Base-by-base conservation (phyloP, 2,888 invertebrate genomes). In the Orthosia incerta region DNA sequence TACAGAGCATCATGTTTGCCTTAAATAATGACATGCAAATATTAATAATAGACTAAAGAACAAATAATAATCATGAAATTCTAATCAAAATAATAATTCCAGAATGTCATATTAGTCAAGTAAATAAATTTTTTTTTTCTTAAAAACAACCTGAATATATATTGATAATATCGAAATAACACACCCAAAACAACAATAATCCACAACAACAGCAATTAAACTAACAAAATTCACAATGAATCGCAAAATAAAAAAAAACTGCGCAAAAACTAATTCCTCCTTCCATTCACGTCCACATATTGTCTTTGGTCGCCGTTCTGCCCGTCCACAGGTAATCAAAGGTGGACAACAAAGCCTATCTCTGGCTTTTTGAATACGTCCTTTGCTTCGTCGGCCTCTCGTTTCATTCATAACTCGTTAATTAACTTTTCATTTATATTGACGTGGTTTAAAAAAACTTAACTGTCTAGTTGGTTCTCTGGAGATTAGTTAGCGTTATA, bases 371-470 rank as follows among this genome's bases (percentile, higher is more conserved):
- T 93, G 93, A 93, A 85, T 88, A 89, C 90, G 91, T 91, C 92
- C 93, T 93, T 92, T 93, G 91, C 89, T 86, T 86, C 78, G 74
- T 69, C 83, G 67, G 82, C 82, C 86, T 89, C 89, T 90, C 92
- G 93, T 93, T 91, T 89, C 85, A 84, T 92, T 92, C 92, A 92
- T 93, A 91, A 91, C 91, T 90, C 92, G 83, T 92, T 95, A 95
- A 96, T 95, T 95, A 95, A 90, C 93, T 94, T 95, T 95, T 93
- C 91, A 95, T 94, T 92, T 93, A 85, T 88, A 91, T 92, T 89
- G 89, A 82, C 74, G 84, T 79, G 62, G 62, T 74, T 86, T 80
- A 61, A 50, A 71, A 74, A 68, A 64, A 74, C 18, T 46, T 60
- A 46, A 18, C 18, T 13, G 20, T 45, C 0, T 50, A 13, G 12